These are phyloP conservation scores for Drosophila mercatorum DNA, from an alignment of 2,888 invertebrate genomes.

Conservation along the genomic window DNA sequence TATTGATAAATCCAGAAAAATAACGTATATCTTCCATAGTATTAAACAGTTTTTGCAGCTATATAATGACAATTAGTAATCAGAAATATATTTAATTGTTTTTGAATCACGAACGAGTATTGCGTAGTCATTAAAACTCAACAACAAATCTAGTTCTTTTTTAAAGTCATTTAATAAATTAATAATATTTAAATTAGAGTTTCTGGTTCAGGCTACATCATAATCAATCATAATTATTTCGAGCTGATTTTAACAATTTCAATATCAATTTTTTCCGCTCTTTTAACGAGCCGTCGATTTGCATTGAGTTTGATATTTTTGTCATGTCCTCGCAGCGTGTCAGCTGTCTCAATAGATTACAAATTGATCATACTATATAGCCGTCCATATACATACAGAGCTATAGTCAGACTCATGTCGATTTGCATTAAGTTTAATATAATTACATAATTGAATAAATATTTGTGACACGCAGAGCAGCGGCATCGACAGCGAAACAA, in stretches of 20 bases:
- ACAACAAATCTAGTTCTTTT: neutral
- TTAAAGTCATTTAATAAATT: too few relatives aligned
- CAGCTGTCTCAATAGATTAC: conserved; percentile 71
- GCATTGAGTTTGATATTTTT: conserved; percentile 22
- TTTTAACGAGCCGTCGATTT: conserved; percentile 29
- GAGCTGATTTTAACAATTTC: neutral
- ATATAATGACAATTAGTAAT: too few relatives aligned
- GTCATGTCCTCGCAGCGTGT: conserved; percentile 59
- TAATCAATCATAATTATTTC: conserved; percentile 46
- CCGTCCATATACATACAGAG: neutral
- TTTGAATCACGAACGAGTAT: neutral
- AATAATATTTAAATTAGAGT: neutral
- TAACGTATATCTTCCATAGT: too few relatives aligned
- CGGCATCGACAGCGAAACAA: conserved; percentile 32
- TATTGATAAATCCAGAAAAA: too few relatives aligned
- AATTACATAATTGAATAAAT: conserved; percentile 75
- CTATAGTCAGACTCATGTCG: conserved; percentile 48
- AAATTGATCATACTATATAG: conserved; percentile 41
- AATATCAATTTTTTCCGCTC: conserved; percentile 9
- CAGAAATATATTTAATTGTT: neutral
- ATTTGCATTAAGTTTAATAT: conserved; percentile 67
- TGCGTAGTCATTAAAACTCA: neutral
- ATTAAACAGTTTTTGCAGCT: too few relatives aligned
- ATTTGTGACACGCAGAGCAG: conserved; percentile 68
- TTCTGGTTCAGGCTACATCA: conserved; percentile 10